These are phyloP conservation scores for Carabus problematicus DNA, from an alignment of 2,888 invertebrate genomes.

Conservation along the genomic window DNA sequence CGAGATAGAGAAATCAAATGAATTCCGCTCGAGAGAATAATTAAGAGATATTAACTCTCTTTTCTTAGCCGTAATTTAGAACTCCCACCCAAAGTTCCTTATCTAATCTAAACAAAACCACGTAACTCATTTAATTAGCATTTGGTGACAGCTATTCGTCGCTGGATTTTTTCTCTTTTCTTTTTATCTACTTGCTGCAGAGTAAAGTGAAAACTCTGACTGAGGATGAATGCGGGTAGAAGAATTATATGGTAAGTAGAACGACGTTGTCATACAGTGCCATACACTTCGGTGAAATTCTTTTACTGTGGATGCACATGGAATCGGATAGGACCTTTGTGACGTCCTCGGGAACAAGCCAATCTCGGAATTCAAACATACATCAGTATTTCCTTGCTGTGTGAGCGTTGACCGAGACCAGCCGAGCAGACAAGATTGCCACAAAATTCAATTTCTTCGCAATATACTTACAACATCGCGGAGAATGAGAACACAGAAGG, in stretches of 20 bases:
- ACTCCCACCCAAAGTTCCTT: slow-evolving; percentile 34
- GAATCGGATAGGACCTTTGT: too few relatives aligned
- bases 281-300: too few relatives aligned
- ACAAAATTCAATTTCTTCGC: slow-evolving; percentile 38
- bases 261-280: too few relatives aligned
- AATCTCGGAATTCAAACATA: slow-evolving; percentile 30
- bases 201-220: too few relatives aligned
- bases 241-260: too few relatives aligned
- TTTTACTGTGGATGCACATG: too few relatives aligned
- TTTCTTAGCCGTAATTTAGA: slow-evolving; percentile 39
- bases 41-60: slow-evolving; percentile 41
- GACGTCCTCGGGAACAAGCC: too few relatives aligned
- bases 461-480: slow-evolving; percentile 32
- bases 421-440: slow-evolving; percentile 30
- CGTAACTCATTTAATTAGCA: slow-evolving; percentile 41
- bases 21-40: slow-evolving; percentile 42
- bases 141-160: slow-evolving; percentile 27
- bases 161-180: neutral
- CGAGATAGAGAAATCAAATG: slow-evolving; percentile 41
- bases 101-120: slow-evolving; percentile 42
- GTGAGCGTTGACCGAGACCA: slow-evolving; percentile 19
- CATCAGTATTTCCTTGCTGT: neutral
- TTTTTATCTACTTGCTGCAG: too few relatives aligned
- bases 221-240: too few relatives aligned
- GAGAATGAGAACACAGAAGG: slow-evolving; percentile 24